Conservation (phyloP, 2,888 invertebrate species). For the Stegana nigrithorax region DNA sequence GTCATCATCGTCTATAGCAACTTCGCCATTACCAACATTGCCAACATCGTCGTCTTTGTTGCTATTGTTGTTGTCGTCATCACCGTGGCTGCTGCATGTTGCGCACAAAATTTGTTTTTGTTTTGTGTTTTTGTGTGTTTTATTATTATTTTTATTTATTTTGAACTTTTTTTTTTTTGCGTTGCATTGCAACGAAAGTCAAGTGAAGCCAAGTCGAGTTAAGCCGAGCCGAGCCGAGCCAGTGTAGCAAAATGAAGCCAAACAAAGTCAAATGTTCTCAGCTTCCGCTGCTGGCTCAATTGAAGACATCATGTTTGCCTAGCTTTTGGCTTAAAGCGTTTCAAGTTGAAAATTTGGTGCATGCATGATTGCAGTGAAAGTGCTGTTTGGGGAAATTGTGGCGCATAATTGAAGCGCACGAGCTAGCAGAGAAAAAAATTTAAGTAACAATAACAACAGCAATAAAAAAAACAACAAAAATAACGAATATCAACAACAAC, state of each 20-base stretch:
- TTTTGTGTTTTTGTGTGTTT: too few relatives aligned
- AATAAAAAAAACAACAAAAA: not conserved
- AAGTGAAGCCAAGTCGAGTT: too few relatives aligned
- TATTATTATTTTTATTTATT: too few relatives aligned
- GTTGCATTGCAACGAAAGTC: too few relatives aligned
- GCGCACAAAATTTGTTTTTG: too few relatives aligned
- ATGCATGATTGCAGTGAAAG: slow-evolving; percentile 7
- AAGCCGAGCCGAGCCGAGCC: not conserved
- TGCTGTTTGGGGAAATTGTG: not conserved
- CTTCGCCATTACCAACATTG: not conserved
- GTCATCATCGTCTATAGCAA: not conserved
- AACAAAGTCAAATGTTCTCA: slow-evolving; percentile 8
- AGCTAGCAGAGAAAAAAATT: not conserved
- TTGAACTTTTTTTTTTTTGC: too few relatives aligned
- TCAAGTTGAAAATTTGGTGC: too few relatives aligned
- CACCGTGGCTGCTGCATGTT: too few relatives aligned
- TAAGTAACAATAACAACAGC: too few relatives aligned
- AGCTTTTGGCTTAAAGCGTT: too few relatives aligned
- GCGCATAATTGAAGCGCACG: not conserved
- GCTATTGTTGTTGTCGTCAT: not conserved
- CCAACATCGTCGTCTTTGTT: not conserved
- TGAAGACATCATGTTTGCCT: not conserved
- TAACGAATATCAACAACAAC: too few relatives aligned
- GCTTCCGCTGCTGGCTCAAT: not conserved
- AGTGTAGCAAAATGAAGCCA: slow-evolving; percentile 3